Conservation (phyloP, 1,140 invertebrate genomes). For the Drosophila guanche region DNA sequence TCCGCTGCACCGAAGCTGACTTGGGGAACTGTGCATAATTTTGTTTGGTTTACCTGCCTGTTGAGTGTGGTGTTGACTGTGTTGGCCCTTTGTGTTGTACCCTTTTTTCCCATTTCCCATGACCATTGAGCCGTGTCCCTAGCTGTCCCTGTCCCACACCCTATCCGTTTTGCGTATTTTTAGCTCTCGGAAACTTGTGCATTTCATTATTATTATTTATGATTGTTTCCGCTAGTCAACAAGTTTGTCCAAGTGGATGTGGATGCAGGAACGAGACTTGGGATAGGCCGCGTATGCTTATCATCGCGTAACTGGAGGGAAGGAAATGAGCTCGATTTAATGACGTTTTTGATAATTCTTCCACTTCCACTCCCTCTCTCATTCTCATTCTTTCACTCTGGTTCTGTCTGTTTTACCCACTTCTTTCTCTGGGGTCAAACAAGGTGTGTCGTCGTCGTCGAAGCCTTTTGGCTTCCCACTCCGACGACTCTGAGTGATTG, state of each 20-base stretch:
- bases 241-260: slow-evolving; percentile 21
- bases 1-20: slow-evolving; percentile 24
- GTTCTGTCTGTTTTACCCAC: not conserved
- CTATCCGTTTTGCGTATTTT: slow-evolving; percentile 42
- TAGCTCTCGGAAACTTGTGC: slow-evolving; percentile 42
- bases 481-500: slow-evolving; percentile 57
- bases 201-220: slow-evolving; percentile 69
- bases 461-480: not conserved
- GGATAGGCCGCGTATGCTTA: slow-evolving; percentile 27
- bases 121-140: slow-evolving; percentile 59
- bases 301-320: slow-evolving; percentile 31
- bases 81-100: slow-evolving; percentile 7
- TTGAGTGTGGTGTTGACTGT: slow-evolving; percentile 23
- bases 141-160: not conserved
- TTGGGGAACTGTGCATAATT: not conserved
- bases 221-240: slow-evolving; percentile 70
- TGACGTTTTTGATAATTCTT: slow-evolving; percentile 56
- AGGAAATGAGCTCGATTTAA: slow-evolving; percentile 73
- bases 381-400: not conserved
- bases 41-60: slow-evolving; percentile 46
- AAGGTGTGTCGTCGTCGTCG: slow-evolving; percentile 57
- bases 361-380: slow-evolving; percentile 9
- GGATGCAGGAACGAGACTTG: slow-evolving; percentile 25
- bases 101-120: slow-evolving; percentile 39
- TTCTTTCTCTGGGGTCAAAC: not conserved